Conservation (phyloP, 2,888 invertebrate genomes). For the Hipparchia semele region DNA sequence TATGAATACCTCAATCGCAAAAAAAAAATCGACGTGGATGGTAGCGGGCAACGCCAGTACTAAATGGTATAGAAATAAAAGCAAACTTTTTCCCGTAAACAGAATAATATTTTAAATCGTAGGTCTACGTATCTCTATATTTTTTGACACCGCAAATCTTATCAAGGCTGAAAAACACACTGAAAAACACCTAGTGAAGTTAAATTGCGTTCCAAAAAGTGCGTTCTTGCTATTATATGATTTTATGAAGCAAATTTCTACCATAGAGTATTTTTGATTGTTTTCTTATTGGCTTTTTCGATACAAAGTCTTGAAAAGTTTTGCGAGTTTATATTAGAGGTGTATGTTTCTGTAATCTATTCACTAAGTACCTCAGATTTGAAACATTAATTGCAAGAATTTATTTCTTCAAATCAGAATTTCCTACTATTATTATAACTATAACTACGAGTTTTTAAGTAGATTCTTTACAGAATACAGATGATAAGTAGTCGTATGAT, state of each 20-base stretch:
- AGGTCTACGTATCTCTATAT: conserved; percentile 19
- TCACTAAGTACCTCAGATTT: neutral
- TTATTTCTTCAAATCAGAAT: neutral
- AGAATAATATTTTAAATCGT: conserved; percentile 5
- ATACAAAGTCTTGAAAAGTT: too few relatives aligned
- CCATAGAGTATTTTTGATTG: too few relatives aligned
- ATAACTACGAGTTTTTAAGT: too few relatives aligned
- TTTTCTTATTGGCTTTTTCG: too few relatives aligned
- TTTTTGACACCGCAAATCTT: conserved; percentile 35
- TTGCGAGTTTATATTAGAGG: neutral
- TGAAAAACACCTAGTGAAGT: neutral
- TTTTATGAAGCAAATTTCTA: too few relatives aligned
- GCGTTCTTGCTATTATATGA: too few relatives aligned
- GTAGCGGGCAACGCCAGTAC: neutral
- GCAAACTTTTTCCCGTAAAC: conserved; percentile 35
- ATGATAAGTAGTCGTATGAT: too few relatives aligned
- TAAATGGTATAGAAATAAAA: conserved; percentile 33
- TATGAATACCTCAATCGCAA: too few relatives aligned
- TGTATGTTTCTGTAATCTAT: neutral
- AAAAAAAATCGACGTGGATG: neutral
- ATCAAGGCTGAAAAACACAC: conserved; percentile 37
- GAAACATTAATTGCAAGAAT: neutral
- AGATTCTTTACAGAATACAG: too few relatives aligned
- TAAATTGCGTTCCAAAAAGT: neutral
- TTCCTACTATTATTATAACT: too few relatives aligned